Evolutionary conservation across 1,140 invertebrate genomes (phyloP), one percentile per base, ranked within the genome.

Genomic region (Ceratina japonica): DNA sequence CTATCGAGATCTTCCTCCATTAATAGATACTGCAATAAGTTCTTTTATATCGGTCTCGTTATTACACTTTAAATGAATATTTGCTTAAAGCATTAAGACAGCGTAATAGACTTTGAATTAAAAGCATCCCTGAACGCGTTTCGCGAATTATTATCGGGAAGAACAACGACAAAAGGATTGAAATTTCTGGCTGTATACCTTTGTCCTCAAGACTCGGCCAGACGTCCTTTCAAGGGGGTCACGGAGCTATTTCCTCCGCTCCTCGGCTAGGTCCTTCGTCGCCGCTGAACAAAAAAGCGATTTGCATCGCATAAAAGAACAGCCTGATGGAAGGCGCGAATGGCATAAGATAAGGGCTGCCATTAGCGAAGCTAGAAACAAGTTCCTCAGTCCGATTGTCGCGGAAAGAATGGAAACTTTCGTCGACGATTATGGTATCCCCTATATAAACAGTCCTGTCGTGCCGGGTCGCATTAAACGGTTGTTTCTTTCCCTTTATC

Each of bases 251-350:
- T 87, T 87, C 81, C 78, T 18, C 37, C 5, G 37, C 69, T 69
- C 81, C 78, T 18, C 37, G 37, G 37, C 69, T 69, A 74, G 71
- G 74, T 78, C 22, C 65, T 76, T 64, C 82, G 56, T 59, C 20
- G 44, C 44, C 16, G 59, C 61, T 69, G 59, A 61, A 86, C 76
- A 81, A 84, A 56, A 86, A 87, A 86, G 69, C 83, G 80, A 87
- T 86, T 84, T 87, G 74, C 81, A 80, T 85, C 64, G 83, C 63
- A 80, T 87, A 82, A 87, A 87, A 80, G 85, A 56, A n/a, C 58
- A 59, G 52, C 70, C 44, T 81, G 85, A 86, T 84, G 85, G 64
- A 84, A 79, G 73, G 72, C 66, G 75, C 77, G 65, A 81, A 78
- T 62, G 22, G 65, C 61, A 78, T 83, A 75, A 85, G 72, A 81